Evolutionary conservation across 2,113 vertebrate species (phyloP).

Genomic region (Amazona guildingii): DNA sequence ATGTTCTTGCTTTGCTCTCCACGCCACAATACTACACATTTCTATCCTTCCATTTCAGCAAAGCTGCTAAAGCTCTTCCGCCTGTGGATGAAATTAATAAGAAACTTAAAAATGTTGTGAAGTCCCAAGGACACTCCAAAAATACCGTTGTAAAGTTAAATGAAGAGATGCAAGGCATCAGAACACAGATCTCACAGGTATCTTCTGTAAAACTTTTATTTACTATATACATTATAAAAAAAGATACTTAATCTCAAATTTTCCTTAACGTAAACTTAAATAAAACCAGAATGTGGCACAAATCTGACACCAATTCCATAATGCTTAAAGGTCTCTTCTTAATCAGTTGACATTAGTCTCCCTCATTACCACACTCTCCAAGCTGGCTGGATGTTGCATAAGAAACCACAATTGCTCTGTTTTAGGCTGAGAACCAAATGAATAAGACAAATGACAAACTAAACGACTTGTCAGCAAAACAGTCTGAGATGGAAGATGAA

Average conservation of each 20-base stretch:
- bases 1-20: neutral
- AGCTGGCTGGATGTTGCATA: neutral
- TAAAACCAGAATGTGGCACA: neutral
- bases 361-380: neutral
- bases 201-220: neutral
- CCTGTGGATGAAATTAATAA: constrained; percentile 61
- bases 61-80: constrained; percentile 63
- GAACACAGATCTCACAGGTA: constrained; percentile 72
- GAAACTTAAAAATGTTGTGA: constrained; percentile 66
- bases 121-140: constrained; percentile 67
- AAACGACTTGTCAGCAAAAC: constrained; percentile 47
- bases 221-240: neutral
- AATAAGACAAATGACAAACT: constrained; percentile 42
- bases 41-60: constrained; percentile 71
- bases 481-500: constrained; percentile 57
- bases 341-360: neutral
- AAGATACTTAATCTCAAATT: neutral
- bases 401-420: constrained; percentile 23
- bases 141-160: constrained; percentile 56
- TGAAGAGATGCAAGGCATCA: constrained; percentile 38
- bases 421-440: constrained; percentile 74
- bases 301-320: neutral
- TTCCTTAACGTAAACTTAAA: neutral
- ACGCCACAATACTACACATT: neutral
- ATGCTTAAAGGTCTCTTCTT: neutral